phyloP scores from a whole-genome alignment of 2,113 vertebrate species.

The Grallaria varia region DNA sequence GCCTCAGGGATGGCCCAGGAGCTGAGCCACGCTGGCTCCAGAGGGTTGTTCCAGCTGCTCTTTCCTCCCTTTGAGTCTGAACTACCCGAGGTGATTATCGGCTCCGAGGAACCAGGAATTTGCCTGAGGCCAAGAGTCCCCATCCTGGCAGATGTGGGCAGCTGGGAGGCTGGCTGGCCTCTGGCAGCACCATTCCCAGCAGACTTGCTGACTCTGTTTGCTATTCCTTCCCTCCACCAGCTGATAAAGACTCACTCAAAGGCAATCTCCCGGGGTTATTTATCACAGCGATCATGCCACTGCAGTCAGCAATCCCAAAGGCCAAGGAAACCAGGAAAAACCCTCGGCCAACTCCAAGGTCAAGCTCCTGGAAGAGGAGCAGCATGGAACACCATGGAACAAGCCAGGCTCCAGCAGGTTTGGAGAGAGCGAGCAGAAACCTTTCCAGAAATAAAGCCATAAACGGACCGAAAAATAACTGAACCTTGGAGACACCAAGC shows the following conservation, averaged over 20 bases:
- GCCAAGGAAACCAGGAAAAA: slow-evolving; percentile 24
- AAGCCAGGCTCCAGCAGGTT: not conserved
- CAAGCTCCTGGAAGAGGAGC: not conserved
- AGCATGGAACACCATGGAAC: too few relatives aligned
- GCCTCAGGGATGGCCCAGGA: too few relatives aligned
- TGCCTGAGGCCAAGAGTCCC: not conserved
- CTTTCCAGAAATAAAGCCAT: not conserved
- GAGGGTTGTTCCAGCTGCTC: not conserved
- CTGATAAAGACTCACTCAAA: slow-evolving; percentile 19
- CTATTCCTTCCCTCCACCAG: not conserved
- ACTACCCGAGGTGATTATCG: not conserved
- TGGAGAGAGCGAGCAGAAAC: not conserved
- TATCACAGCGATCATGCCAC: not conserved
- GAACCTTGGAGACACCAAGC: not conserved
- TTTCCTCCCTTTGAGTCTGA: not conserved
- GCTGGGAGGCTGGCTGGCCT: not conserved
- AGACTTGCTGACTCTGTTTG: slow-evolving; percentile 30
- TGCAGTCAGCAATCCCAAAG: slow-evolving; percentile 6
- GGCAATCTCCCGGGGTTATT: not conserved
- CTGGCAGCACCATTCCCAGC: not conserved
- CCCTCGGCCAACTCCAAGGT: slow-evolving; percentile 16
- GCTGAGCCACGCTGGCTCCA: not conserved
- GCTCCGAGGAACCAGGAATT: not conserved
- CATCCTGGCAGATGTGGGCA: not conserved
- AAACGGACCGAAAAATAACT: not conserved